Evolutionary conservation across 2,888 invertebrate genomes (phyloP), one percentile per base, ranked within the genome.

Genomic region (Aleiodes leptofemur): DNA sequence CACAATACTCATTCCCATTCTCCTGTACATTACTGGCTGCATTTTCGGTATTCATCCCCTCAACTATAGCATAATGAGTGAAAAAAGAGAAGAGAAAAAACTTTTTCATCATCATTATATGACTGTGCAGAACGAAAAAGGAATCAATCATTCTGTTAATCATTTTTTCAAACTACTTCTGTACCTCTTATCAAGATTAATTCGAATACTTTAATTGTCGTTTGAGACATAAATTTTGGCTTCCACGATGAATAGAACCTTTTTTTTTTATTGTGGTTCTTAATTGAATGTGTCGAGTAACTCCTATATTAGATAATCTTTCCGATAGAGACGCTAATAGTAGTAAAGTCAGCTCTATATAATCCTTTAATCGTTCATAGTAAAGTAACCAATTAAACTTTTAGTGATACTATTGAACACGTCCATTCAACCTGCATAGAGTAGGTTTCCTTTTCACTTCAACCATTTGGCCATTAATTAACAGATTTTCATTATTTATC

Each of bases 1-100:
- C 61, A 59, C 64, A 53, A 64, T 53, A 61, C 14, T 57, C n/a
- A 70, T 70, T 34, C 51, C 59, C 48, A 43, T 55, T 72, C 38
- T 31, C 50, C n/a, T 13, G n/a, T 43, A 16, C 50, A 43, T 43
- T 38, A 38, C 16, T 38, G 43, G 34, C 43, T 43, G 43, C 43
- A 43, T 43, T 48, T 59, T 56, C 71, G 43, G 14, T 71, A 23
- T 71, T 59, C 59, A 38, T 13, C 38, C 38, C 11, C 43, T 23
- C 31, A 13, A 14, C 43, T 38, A 13, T 16, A 13, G 61, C 14
- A 31, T 43, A 43, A 43, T 43, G 61, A 34, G 43, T 34, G 1
- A 34, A n/a, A n/a, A 4, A 23, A 11, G 6, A 11, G 9, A 13
- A 57, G 6, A 29, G 11, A 6, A 57, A 34, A 34, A 43, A 43